Percentiles rank a stretch among this genome's conserved stretches.
These are phyloP conservation scores for Anastrepha ludens DNA, from an alignment of 1,140 invertebrate genomes.

Conservation along the genomic window DNA sequence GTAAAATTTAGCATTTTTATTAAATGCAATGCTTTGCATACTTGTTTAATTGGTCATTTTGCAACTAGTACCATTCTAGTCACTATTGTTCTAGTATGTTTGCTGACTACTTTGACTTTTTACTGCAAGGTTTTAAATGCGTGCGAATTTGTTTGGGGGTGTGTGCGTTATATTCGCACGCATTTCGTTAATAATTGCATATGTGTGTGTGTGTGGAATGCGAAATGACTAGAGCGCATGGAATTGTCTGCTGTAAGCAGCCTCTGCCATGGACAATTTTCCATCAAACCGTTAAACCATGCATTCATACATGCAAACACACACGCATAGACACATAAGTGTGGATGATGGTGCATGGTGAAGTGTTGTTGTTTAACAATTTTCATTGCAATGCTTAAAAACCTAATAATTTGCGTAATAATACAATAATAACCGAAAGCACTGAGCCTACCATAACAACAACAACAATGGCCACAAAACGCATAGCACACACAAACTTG, in stretches of 20 bases:
- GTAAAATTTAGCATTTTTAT: too few species aligned
- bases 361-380: background rate
- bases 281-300: too few species aligned
- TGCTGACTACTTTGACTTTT: too few species aligned
- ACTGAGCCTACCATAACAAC: background rate
- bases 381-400: constrained; percentile 23
- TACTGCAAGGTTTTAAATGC: background rate
- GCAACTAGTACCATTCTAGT: too few species aligned
- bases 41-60: too few species aligned
- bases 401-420: constrained; percentile 47
- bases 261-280: too few species aligned
- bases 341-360: background rate
- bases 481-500: background rate
- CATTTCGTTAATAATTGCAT: background rate
- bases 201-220: background rate
- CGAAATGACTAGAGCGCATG: background rate
- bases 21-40: too few species aligned
- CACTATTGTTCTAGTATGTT: too few species aligned
- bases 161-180: background rate
- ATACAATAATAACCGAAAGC: constrained; percentile 27
- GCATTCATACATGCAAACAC: background rate
- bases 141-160: background rate
- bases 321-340: background rate
- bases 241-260: background rate
- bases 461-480: background rate